Conservation (phyloP, 2,113 vertebrate genomes). For the Petrocephalus microphthalmus region DNA sequence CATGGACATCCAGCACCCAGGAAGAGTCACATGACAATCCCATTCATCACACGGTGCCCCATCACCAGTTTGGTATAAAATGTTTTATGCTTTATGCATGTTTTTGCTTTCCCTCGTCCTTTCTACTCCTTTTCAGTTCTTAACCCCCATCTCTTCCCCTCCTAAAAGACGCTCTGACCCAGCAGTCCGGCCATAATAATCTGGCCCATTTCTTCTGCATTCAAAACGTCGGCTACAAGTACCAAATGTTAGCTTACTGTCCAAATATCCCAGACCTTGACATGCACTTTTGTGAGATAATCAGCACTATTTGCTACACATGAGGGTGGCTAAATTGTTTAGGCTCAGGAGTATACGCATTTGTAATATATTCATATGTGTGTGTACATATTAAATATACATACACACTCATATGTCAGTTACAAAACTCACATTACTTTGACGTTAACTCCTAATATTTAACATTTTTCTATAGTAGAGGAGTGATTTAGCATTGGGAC, state of each 20-base stretch:
- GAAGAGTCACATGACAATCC: neutral
- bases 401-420: too few relatives aligned
- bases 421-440: neutral
- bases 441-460: neutral
- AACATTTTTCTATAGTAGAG: neutral
- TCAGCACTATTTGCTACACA: neutral
- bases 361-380: too few relatives aligned
- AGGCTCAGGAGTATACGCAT: neutral
- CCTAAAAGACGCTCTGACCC: too few relatives aligned
- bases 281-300: neutral
- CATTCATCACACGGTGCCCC: neutral
- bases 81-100: neutral
- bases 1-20: neutral
- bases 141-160: neutral
- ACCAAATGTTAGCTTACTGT: neutral
- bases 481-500: neutral
- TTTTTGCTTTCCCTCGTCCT: neutral
- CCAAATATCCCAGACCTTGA: neutral
- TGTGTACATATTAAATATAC: too few relatives aligned
- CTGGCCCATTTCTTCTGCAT: neutral
- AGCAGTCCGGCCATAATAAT: neutral
- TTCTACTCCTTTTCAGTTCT: neutral
- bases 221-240: neutral
- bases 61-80: neutral
- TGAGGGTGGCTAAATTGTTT: neutral